Conservation (phyloP, 2,888 invertebrate species). For the Callosobruchus maculatus region DNA sequence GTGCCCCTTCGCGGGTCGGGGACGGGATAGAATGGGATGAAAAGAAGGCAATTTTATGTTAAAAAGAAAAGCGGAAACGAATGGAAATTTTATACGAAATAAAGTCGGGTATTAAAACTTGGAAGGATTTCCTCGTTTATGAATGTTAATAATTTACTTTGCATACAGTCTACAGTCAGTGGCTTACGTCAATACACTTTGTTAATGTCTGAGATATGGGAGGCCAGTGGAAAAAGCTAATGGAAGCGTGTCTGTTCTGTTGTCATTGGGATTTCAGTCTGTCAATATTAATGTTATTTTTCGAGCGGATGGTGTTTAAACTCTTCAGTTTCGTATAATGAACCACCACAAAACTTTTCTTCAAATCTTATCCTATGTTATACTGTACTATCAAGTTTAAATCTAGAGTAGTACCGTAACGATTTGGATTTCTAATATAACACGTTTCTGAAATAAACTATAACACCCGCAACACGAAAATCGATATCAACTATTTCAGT, state of each 20-base stretch:
- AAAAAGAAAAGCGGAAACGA: conserved; percentile 43
- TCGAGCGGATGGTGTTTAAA: too few species aligned
- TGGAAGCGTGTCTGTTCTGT: neutral
- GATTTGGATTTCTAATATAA: too few species aligned
- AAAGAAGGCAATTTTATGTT: conserved; percentile 43
- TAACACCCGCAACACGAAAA: too few species aligned
- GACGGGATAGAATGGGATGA: conserved; percentile 38
- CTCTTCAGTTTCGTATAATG: too few species aligned
- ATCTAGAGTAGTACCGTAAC: too few species aligned
- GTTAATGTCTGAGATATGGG: neutral
- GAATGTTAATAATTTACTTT: conserved; percentile 52
- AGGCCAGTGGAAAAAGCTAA: neutral
- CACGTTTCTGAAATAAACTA: too few species aligned
- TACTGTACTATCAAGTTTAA: too few species aligned
- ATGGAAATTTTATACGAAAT: conserved; percentile 50
- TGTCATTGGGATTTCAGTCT: too few species aligned
- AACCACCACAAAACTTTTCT: too few species aligned
- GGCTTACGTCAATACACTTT: neutral
- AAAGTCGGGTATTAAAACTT: conserved; percentile 48
- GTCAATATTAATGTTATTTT: too few species aligned
- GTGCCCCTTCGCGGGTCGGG: conserved; percentile 26
- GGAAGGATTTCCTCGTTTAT: conserved; percentile 46
- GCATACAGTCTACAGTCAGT: conserved; percentile 34
- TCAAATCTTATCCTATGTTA: too few species aligned
- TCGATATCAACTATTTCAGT: too few species aligned